phyloP scores from a whole-genome alignment of 2,797 vertebrate species.

The Tauraco hartlaubi region DNA sequence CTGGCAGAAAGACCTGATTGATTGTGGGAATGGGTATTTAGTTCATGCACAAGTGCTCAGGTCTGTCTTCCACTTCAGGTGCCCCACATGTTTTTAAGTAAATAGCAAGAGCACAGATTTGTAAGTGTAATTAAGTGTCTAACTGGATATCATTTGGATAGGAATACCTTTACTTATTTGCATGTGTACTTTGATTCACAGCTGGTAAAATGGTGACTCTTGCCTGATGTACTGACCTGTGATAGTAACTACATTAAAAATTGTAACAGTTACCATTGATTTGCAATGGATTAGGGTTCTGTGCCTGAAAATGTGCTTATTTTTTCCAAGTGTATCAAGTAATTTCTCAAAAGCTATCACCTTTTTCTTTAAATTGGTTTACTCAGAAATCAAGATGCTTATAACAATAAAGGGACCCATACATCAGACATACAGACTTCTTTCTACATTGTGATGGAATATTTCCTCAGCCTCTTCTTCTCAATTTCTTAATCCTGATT shows the following conservation, averaged over 20 bases:
- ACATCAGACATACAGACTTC: not conserved
- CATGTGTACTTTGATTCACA: not conserved
- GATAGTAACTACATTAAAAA: not conserved
- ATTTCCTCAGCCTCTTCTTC: not conserved
- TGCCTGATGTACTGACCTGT: not conserved
- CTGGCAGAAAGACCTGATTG: not conserved
- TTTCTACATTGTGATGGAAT: not conserved
- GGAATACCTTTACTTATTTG: not conserved
- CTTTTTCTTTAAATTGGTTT: not conserved
- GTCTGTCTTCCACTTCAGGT: not conserved
- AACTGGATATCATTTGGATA: not conserved
- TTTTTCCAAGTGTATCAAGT: not conserved
- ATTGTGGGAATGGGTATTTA: not conserved
- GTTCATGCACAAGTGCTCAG: not conserved
- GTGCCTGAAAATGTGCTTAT: not conserved
- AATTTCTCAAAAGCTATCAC: not conserved
- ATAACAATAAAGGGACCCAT: not conserved
- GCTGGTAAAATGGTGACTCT: not conserved
- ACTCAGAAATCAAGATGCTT: not conserved
- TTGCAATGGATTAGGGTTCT: not conserved
- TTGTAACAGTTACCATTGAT: not conserved
- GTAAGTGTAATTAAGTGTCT: not conserved
- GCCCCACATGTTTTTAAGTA: not conserved
- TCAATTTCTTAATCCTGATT: not conserved
- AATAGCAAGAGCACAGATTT: not conserved